phyloP scores from a whole-genome alignment of 2,113 vertebrate species.

The Nasalis larvatus region DNA sequence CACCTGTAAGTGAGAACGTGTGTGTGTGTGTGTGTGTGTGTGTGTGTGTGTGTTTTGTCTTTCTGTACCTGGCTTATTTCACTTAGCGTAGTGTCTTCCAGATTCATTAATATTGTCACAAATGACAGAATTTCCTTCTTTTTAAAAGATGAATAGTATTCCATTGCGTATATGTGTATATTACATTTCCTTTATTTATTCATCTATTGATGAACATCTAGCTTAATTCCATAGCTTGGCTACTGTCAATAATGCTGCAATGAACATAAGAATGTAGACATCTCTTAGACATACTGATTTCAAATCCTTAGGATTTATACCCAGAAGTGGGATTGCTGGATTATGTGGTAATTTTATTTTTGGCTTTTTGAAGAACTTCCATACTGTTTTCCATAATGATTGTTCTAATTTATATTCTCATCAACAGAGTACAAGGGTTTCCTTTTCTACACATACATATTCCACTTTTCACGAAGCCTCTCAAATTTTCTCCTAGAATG shows the following conservation, averaged over 20 bases:
- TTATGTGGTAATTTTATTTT: not conserved
- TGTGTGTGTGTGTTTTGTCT: not conserved
- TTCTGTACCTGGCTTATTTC: not conserved
- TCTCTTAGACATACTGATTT: not conserved
- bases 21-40: too few species aligned
- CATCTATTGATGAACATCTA: not conserved
- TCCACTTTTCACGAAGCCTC: too few species aligned
- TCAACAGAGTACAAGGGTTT: not conserved
- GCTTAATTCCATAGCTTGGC: not conserved
- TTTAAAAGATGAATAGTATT: not conserved
- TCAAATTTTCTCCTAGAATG: not conserved
- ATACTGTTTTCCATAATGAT: not conserved
- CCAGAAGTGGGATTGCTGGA: not conserved
- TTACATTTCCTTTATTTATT: not conserved
- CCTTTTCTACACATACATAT: not conserved
- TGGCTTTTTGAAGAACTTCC: not conserved
- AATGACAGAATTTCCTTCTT: not conserved
- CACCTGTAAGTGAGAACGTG: not conserved
- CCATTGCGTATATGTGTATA: not conserved
- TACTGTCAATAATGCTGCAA: not conserved
- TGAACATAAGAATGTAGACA: not conserved
- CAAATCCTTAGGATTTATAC: not conserved
- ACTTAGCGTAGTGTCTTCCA: not conserved
- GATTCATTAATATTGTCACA: not conserved
- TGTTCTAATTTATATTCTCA: not conserved